Conservation (phyloP, 1,140 invertebrate species). For the Melanaphis sacchari region DNA sequence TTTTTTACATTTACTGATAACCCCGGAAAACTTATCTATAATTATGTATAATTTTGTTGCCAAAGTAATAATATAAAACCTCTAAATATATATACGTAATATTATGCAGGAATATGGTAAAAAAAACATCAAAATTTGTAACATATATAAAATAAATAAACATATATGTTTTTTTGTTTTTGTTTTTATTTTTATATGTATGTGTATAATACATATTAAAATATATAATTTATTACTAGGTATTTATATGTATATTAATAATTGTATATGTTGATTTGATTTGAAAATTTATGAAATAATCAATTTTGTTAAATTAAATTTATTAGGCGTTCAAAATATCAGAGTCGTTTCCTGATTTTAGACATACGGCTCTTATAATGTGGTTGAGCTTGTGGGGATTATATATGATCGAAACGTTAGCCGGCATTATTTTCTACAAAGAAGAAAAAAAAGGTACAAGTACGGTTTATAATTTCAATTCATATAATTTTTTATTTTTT, state of each 20-base stretch:
- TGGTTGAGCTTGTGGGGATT: conserved; percentile 47
- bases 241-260: neutral
- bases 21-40: neutral
- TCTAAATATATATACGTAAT: too few relatives aligned
- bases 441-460: conserved; percentile 38
- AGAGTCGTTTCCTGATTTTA: neutral
- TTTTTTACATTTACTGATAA: neutral
- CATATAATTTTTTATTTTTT: neutral
- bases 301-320: neutral
- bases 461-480: neutral
- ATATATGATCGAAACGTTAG: conserved; percentile 16
- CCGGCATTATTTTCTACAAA: conserved; percentile 25
- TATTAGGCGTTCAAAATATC: conserved; percentile 43
- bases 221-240: neutral
- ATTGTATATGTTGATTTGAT: neutral
- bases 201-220: neutral
- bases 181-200: too few relatives aligned
- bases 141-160: too few relatives aligned
- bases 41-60: neutral
- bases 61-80: neutral
- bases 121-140: too few relatives aligned
- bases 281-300: neutral
- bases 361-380: conserved; percentile 28
- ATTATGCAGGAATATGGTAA: too few relatives aligned
- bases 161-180: too few relatives aligned